Conservation (phyloP, 2,113 vertebrate genomes). For the Carlito syrichta region DNA sequence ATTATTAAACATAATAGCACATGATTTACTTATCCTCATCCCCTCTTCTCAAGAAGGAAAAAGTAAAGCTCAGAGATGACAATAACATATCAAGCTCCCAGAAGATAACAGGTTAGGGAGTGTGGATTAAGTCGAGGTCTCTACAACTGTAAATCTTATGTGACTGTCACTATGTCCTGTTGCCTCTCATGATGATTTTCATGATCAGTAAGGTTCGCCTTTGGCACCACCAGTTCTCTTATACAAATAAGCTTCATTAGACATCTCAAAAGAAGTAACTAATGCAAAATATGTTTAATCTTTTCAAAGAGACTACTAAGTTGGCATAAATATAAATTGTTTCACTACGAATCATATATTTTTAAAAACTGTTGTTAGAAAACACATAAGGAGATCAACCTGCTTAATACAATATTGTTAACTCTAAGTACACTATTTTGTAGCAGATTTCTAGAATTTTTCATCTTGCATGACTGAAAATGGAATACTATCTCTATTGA, state of each 20-base stretch:
- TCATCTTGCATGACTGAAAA: neutral
- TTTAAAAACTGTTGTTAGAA: neutral
- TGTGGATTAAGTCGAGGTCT: neutral
- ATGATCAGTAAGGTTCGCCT: neutral
- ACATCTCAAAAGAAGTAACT: neutral
- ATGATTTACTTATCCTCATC: neutral
- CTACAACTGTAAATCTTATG: neutral
- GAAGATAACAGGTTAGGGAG: neutral
- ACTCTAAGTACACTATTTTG: neutral
- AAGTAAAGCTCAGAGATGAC: neutral
- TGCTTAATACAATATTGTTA: neutral
- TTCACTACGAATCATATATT: neutral
- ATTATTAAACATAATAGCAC: neutral
- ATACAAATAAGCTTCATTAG: neutral
- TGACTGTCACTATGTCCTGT: neutral
- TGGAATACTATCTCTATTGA: neutral
- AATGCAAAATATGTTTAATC: neutral
- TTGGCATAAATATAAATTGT: neutral
- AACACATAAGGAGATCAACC: neutral
- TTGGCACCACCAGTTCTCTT: neutral
- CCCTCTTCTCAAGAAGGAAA: neutral
- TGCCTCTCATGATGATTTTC: neutral
- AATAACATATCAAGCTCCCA: neutral
- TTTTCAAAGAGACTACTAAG: neutral
- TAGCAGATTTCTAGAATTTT: neutral